Evolutionary conservation across 2,797 vertebrate species (phyloP).

Genomic region (Pelodytes ibericus): DNA sequence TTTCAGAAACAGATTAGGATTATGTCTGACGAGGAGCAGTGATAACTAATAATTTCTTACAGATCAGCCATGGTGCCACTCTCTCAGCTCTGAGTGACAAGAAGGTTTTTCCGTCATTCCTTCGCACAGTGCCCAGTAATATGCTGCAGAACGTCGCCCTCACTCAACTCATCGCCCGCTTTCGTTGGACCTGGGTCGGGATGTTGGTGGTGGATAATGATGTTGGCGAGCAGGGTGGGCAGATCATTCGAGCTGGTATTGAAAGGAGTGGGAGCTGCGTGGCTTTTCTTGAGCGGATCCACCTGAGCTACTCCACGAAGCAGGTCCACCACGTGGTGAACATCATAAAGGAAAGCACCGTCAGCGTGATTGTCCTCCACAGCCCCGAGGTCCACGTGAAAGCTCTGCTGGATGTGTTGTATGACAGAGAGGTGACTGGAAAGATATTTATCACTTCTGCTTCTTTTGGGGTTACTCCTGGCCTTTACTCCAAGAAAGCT

Average conservation of each 20-base stretch:
- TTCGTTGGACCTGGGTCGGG: slow-evolving; percentile 43
- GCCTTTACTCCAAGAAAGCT: slow-evolving; percentile 14
- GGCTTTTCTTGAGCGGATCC: slow-evolving; percentile 32
- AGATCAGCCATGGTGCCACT: slow-evolving; percentile 46
- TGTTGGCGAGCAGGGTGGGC: slow-evolving; percentile 32
- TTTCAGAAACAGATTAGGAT: too few relatives aligned
- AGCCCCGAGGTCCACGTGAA: slow-evolving; percentile 41
- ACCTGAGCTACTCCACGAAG: slow-evolving; percentile 28
- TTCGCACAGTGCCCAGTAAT: slow-evolving; percentile 42
- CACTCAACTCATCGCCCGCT: slow-evolving; percentile 17
- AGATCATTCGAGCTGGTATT: slow-evolving; percentile 28
- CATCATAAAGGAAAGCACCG: slow-evolving; percentile 23
- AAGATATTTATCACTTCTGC: slow-evolving; percentile 30
- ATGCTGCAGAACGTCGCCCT: slow-evolving; percentile 34
- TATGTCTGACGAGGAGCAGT: too few relatives aligned
- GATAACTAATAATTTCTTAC: background rate
- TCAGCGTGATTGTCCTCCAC: slow-evolving; percentile 34
- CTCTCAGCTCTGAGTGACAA: slow-evolving; percentile 34
- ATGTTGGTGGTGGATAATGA: slow-evolving; percentile 46
- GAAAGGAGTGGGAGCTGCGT: slow-evolving; percentile 25
- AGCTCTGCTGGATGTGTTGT: slow-evolving; percentile 22
- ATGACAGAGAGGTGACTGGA: slow-evolving; percentile 19
- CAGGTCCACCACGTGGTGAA: slow-evolving; percentile 24
- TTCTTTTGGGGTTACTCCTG: slow-evolving; percentile 29
- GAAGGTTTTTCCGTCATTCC: slow-evolving; percentile 34